Percentiles rank a stretch among this genome's conserved stretches.
Evolutionary conservation across 2,888 invertebrate genomes (phyloP).

Genomic region (Cyclophora albipunctata): DNA sequence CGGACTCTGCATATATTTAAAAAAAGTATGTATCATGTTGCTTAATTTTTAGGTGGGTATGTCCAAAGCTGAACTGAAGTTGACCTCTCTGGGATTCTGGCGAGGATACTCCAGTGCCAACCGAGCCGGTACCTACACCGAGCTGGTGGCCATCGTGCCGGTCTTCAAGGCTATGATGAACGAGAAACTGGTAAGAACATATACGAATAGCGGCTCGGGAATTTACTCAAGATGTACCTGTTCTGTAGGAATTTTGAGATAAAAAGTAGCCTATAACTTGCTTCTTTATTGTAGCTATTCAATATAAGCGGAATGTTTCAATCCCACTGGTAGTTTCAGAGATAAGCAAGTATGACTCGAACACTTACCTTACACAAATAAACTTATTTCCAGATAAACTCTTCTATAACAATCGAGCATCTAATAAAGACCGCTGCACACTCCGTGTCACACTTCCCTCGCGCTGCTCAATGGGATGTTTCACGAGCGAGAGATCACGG

Average conservation of each 20-base stretch:
- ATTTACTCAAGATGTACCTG: no score
- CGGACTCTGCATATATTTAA: no score
- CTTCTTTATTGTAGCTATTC: no score
- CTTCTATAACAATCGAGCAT: constrained; percentile 75
- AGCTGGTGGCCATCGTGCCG: constrained; percentile 83
- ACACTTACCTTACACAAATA: no score
- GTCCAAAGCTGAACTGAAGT: constrained; percentile 77
- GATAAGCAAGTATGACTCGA: no score
- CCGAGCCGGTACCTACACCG: constrained; percentile 85
- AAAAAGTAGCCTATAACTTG: not conserved
- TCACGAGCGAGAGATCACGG: constrained; percentile 85
- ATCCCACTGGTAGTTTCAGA: no score
- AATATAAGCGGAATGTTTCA: no score
- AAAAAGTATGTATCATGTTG: no score
- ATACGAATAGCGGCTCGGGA: no score
- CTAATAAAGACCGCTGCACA: constrained; percentile 79
- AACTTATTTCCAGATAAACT: constrained; percentile 62
- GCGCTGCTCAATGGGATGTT: constrained; percentile 64
- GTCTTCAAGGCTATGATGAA: constrained; percentile 86
- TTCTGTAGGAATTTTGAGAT: not conserved
- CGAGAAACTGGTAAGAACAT: constrained; percentile 73
- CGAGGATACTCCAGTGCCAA: constrained; percentile 87
- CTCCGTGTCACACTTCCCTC: constrained; percentile 74
- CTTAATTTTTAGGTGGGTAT: constrained; percentile 68
- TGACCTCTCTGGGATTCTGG: constrained; percentile 82